phyloP scores from a whole-genome alignment of 2,888 invertebrate genomes.

The Drosophila falleni region DNA sequence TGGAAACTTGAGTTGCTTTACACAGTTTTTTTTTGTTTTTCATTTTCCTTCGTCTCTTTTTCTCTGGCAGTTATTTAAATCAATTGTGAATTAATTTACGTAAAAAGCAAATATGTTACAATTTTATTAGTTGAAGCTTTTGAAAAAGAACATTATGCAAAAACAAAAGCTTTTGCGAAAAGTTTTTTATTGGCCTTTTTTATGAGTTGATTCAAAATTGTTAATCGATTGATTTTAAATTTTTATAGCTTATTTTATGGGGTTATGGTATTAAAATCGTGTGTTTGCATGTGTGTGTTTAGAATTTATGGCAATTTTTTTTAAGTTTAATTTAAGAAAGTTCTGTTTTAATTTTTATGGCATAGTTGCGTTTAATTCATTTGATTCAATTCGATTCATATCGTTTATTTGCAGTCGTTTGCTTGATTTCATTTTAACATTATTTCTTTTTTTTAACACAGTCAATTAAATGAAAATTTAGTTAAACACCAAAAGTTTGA shows the following conservation, averaged over 20 bases:
- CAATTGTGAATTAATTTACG: slow-evolving; percentile 10
- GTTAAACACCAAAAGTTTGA: slow-evolving; percentile 7
- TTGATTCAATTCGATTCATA: slow-evolving; percentile 1
- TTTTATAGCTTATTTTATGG: slow-evolving; percentile 15
- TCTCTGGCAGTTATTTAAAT: slow-evolving; percentile 6
- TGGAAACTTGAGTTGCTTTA: slow-evolving; percentile 8
- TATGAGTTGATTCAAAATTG: slow-evolving; percentile 10
- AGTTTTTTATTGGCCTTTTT: slow-evolving; percentile 21
- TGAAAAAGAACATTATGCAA: not conserved
- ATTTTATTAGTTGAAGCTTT: not conserved
- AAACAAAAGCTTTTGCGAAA: not conserved
- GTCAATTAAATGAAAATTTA: not conserved
- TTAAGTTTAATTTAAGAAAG: slow-evolving; percentile 1
- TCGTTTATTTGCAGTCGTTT: slow-evolving; percentile 4
- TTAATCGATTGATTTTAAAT: slow-evolving; percentile 19
- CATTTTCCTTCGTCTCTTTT: not conserved
- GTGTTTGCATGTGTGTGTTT: not conserved
- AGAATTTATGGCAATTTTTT: slow-evolving; percentile 16
- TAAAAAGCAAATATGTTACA: not conserved
- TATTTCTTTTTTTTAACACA: not conserved
- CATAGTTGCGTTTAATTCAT: not conserved
- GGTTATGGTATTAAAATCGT: slow-evolving; percentile 4
- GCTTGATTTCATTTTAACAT: not conserved
- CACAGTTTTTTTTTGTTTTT: slow-evolving; percentile 2
- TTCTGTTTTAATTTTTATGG: slow-evolving; percentile 7